Conservation (phyloP, 2,888 invertebrate species). For the Adela reaumurella region DNA sequence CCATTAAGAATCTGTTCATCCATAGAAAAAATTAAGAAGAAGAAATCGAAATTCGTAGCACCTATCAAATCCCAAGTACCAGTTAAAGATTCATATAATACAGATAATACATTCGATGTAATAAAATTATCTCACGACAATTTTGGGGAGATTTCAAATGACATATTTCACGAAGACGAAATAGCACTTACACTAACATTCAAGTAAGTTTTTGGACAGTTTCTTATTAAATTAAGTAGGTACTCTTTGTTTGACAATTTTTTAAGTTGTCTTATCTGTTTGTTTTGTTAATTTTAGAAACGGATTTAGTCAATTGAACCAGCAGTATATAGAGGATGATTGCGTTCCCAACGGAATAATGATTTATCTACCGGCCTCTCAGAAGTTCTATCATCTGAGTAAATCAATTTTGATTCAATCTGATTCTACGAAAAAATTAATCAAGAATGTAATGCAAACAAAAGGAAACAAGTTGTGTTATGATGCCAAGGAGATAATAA, state of each 20-base stretch:
- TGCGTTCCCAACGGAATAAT: constrained; percentile 30
- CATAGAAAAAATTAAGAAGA: constrained; percentile 23
- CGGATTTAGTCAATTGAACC: constrained; percentile 35
- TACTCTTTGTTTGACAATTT: too few species aligned
- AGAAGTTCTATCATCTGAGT: constrained; percentile 22
- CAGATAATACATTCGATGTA: too few species aligned
- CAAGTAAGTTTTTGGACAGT: too few species aligned
- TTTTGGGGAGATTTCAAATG: too few species aligned
- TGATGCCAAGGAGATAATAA: constrained; percentile 31
- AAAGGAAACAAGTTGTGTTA: constrained; percentile 29
- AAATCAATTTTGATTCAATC: too few species aligned
- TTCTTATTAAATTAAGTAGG: too few species aligned
- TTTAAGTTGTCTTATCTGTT: too few species aligned
- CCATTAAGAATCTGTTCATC: too few species aligned
- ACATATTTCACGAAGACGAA: too few species aligned
- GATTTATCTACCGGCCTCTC: constrained; percentile 18
- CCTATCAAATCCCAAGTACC: constrained; percentile 32
- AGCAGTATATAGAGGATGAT: constrained; percentile 24
- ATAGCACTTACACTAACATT: too few species aligned
- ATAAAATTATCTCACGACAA: too few species aligned
- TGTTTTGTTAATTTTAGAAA: constrained; percentile 23
- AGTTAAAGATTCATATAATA: constrained; percentile 15
- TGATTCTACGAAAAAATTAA: constrained; percentile 4
- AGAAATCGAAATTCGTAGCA: constrained; percentile 26
- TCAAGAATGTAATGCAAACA: constrained; percentile 17